phyloP scores from a whole-genome alignment of 2,888 invertebrate genomes.

The Odontocerum albicorne region DNA sequence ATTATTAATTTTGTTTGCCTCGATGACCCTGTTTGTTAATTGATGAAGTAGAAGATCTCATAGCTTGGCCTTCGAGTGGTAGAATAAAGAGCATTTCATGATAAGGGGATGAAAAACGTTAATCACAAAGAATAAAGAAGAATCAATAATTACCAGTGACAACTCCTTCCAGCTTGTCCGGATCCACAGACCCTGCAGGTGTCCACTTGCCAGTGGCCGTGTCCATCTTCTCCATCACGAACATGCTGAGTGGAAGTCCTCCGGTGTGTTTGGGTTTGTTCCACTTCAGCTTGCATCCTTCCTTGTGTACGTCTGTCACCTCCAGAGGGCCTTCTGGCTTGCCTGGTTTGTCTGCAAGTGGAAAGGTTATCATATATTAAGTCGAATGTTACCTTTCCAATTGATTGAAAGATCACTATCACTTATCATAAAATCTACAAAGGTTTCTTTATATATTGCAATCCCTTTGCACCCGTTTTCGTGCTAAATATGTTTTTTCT shows the following conservation, averaged over 20 bases:
- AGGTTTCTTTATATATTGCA: not conserved
- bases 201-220: constrained; percentile 84
- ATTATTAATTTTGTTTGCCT: too few relatives aligned
- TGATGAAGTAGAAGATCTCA: too few relatives aligned
- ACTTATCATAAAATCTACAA: not conserved
- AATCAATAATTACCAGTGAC: constrained; percentile 65
- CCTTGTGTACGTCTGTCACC: constrained; percentile 87
- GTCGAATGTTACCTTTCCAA: not conserved
- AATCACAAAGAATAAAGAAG: too few relatives aligned
- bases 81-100: too few relatives aligned
- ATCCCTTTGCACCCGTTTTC: too few relatives aligned
- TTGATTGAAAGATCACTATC: not conserved
- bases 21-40: too few relatives aligned
- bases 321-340: constrained; percentile 92
- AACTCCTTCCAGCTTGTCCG: constrained; percentile 79
- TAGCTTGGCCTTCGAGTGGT: too few relatives aligned
- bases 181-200: constrained; percentile 81
- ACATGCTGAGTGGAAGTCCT: constrained; percentile 87
- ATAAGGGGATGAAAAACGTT: too few relatives aligned
- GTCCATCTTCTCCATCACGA: constrained; percentile 95
- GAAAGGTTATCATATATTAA: not conserved
- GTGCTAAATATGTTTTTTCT: too few relatives aligned
- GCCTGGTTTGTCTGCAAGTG: constrained; percentile 71
- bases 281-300: constrained; percentile 93
- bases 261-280: constrained; percentile 96